Base-by-base conservation (phyloP, 2,113 vertebrate species). In the Picathartes gymnocephalus region DNA sequence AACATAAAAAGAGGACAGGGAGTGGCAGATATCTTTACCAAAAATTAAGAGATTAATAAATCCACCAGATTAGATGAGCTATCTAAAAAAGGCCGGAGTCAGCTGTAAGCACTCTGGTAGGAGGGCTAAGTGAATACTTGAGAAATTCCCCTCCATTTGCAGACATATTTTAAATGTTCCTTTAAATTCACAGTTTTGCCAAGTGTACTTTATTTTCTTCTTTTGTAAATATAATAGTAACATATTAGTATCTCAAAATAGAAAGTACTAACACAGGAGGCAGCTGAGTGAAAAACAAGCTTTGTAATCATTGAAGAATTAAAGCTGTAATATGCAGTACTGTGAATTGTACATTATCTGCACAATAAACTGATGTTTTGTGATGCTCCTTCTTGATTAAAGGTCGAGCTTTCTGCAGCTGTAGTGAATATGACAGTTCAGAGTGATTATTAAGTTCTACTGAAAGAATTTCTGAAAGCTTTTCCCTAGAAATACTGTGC, bases 311-410 rank as follows among this genome's bases (percentile, higher is more conserved):
- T 66, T 23, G 51, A 62, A 81, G 39, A 74, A 60, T 10, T 31
- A 40, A 40, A 77, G 24, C 28, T 3, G 3, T 48, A 74, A 73
- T 50, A 89, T 22, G 25, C 15, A 27, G 20, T 77, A 56, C 42
- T 45, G 14, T 77, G 66, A 80, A 39, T 30, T 80, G 28, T 23
- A 81, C 30, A 24, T 73, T 58, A 76, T 51, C 44, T 72, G n/a
- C 57, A 72, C 31, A 66, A 35, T 44, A 54, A 58, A 81, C 6
- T 61, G 15, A 31, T 42, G 45, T 66, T 92, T 84, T 85, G 51
- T 76, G 58, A 57, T 85, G 61, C 11, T 87, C 91, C 47, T 37
- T 91, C 69, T 88, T 85, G 81, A 95, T 94, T 95, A 95, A 95
- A 95, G 81, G 84, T 91, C 89, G 95, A 48, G 39, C 30, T 82